These are phyloP conservation scores for Cossypha niveicapilla DNA, from an alignment of 2,797 vertebrate species.

Conservation along the genomic window DNA sequence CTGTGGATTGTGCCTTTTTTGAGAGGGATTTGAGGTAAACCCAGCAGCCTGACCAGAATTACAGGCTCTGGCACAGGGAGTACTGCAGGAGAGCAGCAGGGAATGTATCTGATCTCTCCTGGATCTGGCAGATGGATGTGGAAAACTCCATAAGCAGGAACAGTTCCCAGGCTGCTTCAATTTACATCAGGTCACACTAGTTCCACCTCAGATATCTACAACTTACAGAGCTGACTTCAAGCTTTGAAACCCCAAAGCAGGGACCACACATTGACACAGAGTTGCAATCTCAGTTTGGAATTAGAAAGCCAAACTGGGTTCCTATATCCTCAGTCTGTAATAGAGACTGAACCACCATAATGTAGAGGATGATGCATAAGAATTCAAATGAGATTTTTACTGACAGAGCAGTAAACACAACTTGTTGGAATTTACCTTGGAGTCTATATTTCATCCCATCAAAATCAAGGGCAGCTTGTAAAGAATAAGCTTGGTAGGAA, in stretches of 20 bases:
- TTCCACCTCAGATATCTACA: background rate
- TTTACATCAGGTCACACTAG: background rate
- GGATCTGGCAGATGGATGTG: background rate
- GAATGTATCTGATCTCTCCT: background rate
- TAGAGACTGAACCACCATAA: background rate
- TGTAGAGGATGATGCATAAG: background rate
- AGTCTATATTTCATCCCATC: background rate
- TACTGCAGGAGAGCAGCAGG: background rate
- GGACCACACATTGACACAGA: background rate
- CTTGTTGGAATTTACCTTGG: background rate
- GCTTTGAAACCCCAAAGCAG: background rate
- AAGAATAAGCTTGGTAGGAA: background rate
- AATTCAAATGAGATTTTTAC: background rate
- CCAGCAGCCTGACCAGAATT: background rate
- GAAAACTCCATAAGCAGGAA: background rate
- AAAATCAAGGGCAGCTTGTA: background rate
- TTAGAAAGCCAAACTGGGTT: background rate
- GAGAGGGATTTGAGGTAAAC: background rate
- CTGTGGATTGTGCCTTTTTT: background rate
- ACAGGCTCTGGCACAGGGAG: background rate
- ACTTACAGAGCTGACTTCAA: background rate
- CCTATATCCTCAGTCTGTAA: background rate
- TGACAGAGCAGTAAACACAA: background rate
- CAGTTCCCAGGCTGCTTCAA: background rate
- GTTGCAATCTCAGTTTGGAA: background rate